These are phyloP conservation scores for Tigriopus californicus DNA, from an alignment of 2,888 invertebrate species.

Conservation along the genomic window DNA sequence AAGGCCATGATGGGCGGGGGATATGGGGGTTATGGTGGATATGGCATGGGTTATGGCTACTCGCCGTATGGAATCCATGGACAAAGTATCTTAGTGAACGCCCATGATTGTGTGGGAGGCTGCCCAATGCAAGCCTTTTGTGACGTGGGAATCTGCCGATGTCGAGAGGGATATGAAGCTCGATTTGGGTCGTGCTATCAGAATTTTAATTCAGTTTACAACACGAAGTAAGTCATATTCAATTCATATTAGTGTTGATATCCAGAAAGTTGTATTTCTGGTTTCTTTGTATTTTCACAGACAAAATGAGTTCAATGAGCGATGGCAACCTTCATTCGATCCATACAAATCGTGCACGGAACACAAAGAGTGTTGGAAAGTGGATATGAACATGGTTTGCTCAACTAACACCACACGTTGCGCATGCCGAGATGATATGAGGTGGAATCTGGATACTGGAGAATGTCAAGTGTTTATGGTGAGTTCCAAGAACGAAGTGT, in stretches of 20 bases:
- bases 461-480: conserved; percentile 3
- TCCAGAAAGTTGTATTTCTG: not conserved
- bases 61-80: not conserved
- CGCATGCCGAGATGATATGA: not conserved
- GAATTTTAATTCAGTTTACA: not conserved
- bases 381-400: not conserved
- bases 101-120: not conserved
- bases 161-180: not conserved
- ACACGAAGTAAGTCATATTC: too few species aligned
- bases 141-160: not conserved
- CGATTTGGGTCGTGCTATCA: not conserved
- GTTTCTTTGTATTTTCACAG: too few species aligned
- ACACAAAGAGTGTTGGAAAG: not conserved
- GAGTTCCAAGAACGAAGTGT: not conserved
- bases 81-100: not conserved
- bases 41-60: not conserved
- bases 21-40: not conserved
- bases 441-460: not conserved
- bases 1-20: not conserved
- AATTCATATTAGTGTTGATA: not conserved
- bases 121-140: conserved; percentile 2
- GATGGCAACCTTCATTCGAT: not conserved
- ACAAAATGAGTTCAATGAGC: not conserved
- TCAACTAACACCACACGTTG: not conserved
- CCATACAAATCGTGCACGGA: not conserved